Conservation (phyloP, 2,888 invertebrate species). For the Podotricha telesiphe region DNA sequence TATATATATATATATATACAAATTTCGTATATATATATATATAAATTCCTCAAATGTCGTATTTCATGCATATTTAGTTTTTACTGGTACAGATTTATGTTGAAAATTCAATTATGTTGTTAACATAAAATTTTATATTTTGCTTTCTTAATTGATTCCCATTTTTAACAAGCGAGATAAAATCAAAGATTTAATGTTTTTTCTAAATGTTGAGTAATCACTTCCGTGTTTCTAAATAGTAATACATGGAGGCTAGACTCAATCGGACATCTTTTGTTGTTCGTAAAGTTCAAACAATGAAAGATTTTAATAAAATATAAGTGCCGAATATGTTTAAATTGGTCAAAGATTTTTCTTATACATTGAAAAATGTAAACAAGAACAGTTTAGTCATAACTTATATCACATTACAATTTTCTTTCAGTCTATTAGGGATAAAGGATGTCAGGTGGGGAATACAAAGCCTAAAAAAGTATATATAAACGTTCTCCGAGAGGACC, state of each 20-base stretch:
- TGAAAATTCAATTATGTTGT: conserved; percentile 15
- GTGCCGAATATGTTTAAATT: background rate
- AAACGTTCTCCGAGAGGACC: no score
- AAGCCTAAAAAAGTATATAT: no score
- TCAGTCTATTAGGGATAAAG: no score
- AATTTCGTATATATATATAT: no score
- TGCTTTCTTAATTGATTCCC: background rate
- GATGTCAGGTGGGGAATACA: no score
- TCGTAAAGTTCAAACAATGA: background rate
- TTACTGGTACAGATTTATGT: background rate
- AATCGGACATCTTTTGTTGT: conserved; percentile 11
- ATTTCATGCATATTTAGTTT: background rate
- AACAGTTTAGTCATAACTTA: no score
- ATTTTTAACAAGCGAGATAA: background rate
- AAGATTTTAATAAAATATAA: background rate
- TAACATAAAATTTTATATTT: background rate
- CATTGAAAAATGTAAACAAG: no score
- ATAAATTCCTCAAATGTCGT: no score
- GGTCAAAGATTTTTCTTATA: no score
- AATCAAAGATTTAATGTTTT: conserved; percentile 11
- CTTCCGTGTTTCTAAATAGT: conserved; percentile 25
- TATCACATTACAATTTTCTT: no score
- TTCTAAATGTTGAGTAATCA: conserved; percentile 8
- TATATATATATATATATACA: no score
- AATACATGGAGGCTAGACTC: background rate